phyloP scores from a whole-genome alignment of 2,113 vertebrate species.

The Lepisosteus osseus region DNA sequence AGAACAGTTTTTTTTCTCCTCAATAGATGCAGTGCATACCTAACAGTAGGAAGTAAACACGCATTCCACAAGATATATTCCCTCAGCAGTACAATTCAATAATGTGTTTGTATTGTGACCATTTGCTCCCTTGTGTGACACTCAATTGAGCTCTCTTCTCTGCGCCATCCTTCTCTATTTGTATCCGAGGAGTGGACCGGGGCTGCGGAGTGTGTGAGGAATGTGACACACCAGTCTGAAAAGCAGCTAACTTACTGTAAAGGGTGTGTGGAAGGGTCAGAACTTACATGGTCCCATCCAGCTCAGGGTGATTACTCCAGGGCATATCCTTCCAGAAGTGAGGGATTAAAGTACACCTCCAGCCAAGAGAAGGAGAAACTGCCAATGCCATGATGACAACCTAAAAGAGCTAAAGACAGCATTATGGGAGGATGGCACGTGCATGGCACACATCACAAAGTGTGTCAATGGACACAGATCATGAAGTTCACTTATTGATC shows the following conservation, averaged over 20 bases:
- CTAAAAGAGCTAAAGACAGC: no score
- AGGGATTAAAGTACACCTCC: conserved; percentile 23
- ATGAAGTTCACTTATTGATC: no score
- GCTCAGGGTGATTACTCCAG: conserved; percentile 12
- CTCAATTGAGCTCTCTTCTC: background rate
- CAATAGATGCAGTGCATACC: no score
- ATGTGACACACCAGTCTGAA: conserved; percentile 57
- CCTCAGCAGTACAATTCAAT: background rate
- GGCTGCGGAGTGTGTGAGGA: conserved; percentile 58
- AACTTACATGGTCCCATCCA: conserved; percentile 1
- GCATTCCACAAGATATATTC: background rate
- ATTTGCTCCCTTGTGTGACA: background rate
- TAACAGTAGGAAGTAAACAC: no score
- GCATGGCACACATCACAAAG: no score
- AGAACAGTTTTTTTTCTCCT: no score
- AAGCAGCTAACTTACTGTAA: conserved; percentile 50
- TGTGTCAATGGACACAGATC: no score
- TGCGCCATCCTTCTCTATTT: conserved; percentile 12
- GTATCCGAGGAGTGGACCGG: conserved; percentile 22
- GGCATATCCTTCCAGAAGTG: conserved; percentile 23
- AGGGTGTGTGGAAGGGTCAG: conserved; percentile 29
- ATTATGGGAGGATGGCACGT: no score
- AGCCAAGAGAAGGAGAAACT: conserved; percentile 16
- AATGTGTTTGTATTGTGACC: background rate
- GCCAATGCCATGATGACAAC: conserved; percentile 9